Evolutionary conservation across 2,113 vertebrate species (phyloP).

Genomic region (Rhea americana): DNA sequence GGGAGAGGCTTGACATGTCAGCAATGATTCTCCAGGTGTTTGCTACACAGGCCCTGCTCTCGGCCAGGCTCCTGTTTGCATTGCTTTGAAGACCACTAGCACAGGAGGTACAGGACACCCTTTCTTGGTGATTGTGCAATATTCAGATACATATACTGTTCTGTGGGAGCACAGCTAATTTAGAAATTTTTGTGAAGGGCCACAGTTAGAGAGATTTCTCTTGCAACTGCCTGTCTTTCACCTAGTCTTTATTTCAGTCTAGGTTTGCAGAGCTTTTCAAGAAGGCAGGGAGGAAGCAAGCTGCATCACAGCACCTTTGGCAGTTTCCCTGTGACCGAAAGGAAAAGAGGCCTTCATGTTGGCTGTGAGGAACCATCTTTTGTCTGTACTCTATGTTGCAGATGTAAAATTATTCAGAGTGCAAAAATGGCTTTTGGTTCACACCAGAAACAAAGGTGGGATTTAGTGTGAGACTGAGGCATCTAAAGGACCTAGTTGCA

Average conservation of each 20-base stretch:
- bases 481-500: background rate
- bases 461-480: background rate
- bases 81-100: background rate
- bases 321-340: background rate
- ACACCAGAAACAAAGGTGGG: background rate
- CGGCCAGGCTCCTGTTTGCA: background rate
- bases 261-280: background rate
- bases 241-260: background rate
- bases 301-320: background rate
- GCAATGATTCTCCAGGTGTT: background rate
- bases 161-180: background rate
- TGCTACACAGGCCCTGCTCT: background rate
- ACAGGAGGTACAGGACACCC: background rate
- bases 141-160: background rate
- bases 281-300: background rate
- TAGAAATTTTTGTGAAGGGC: background rate
- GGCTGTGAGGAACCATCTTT: background rate
- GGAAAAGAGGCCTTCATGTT: background rate
- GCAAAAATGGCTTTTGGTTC: background rate
- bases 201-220: background rate
- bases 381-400: background rate
- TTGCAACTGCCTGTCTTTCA: background rate
- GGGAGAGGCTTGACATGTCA: background rate
- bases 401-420: background rate
- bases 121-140: background rate